phyloP scores from a whole-genome alignment of 1,140 invertebrate genomes.

The Mya arenaria region DNA sequence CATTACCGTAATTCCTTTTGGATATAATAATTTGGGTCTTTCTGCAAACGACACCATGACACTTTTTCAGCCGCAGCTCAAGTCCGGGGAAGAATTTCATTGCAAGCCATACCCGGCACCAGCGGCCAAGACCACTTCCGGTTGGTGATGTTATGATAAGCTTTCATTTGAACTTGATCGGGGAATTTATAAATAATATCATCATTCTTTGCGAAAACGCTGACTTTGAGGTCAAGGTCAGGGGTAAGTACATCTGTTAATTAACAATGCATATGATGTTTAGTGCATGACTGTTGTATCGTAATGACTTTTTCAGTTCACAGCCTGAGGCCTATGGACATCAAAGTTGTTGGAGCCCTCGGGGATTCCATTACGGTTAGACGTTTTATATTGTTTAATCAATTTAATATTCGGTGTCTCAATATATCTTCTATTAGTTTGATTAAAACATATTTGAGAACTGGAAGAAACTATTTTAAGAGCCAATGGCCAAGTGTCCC shows the following conservation, averaged over 20 bases:
- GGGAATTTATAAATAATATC: too few species aligned
- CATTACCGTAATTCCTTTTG: not conserved
- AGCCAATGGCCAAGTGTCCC: too few species aligned
- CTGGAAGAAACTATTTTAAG: too few species aligned
- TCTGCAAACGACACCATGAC: not conserved
- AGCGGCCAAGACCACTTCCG: not conserved
- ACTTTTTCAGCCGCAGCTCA: constrained; percentile 7
- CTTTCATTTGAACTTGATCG: not conserved
- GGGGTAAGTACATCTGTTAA: too few species aligned
- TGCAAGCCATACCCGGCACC: constrained; percentile 9
- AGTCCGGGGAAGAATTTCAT: not conserved
- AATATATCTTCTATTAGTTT: too few species aligned
- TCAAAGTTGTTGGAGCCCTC: constrained; percentile 89
- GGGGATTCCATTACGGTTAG: constrained; percentile 87
- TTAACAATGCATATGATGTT: too few species aligned
- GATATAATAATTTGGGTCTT: not conserved
- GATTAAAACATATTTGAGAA: too few species aligned
- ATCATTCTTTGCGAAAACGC: too few species aligned
- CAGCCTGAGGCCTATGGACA: constrained; percentile 87
- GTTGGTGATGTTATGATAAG: not conserved
- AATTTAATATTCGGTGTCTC: too few species aligned
- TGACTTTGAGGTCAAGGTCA: too few species aligned
- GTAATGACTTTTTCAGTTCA: constrained; percentile 82
- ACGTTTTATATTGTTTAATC: not conserved
- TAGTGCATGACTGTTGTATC: too few species aligned